Conservation (phyloP, 1,140 invertebrate genomes). For the Tachypleus tridentatus region DNA sequence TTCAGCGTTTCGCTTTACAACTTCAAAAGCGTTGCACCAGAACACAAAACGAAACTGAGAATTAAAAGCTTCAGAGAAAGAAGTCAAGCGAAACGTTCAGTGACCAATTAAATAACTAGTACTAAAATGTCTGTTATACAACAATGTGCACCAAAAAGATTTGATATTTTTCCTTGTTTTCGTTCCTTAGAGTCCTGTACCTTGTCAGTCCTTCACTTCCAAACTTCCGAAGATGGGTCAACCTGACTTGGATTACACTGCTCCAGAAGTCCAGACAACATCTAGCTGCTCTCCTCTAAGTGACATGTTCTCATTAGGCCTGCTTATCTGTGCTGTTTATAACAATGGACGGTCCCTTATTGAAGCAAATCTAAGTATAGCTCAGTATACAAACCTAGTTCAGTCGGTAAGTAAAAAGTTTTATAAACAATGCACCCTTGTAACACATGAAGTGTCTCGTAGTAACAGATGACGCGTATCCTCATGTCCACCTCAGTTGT, state of each 20-base stretch:
- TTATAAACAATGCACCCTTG: too few species aligned
- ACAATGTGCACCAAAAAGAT: not conserved
- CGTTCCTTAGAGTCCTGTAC: conserved; percentile 17
- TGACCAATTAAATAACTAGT: too few species aligned
- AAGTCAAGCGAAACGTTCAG: too few species aligned
- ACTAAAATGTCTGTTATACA: too few species aligned
- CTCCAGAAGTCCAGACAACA: conserved; percentile 72
- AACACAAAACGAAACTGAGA: too few species aligned
- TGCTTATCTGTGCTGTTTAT: conserved; percentile 81
- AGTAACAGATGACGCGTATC: too few species aligned
- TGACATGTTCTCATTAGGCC: conserved; percentile 90
- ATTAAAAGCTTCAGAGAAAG: too few species aligned
- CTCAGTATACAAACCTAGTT: not conserved
- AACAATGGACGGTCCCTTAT: conserved; percentile 66
- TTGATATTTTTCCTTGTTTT: conserved; percentile 3
- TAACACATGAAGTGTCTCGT: too few species aligned
- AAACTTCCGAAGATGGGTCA: conserved; percentile 53
- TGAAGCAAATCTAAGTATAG: conserved; percentile 15
- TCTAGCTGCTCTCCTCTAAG: conserved; percentile 69
- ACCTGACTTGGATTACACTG: conserved; percentile 82
- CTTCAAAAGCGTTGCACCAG: too few species aligned
- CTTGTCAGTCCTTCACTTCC: conserved; percentile 23
- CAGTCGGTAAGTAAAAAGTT: too few species aligned
- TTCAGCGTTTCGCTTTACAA: too few species aligned
- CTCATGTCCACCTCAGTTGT: too few species aligned